Percentiles rank a stretch among this genome's conserved stretches.
Conservation (phyloP, 1,140 invertebrate species). For the Drosophila athabasca region DNA sequence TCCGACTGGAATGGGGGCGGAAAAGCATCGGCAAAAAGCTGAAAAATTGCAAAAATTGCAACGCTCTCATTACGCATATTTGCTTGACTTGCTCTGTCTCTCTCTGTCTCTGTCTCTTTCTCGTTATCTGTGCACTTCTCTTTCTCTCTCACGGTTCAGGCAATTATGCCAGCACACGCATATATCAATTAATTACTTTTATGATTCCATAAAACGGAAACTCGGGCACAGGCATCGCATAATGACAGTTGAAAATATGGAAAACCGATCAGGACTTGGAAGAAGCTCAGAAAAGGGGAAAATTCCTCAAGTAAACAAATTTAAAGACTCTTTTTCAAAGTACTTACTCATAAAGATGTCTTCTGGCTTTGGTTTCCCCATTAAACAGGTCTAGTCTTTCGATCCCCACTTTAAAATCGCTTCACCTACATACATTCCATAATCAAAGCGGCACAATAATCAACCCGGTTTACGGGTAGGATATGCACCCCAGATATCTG, state of each 20-base stretch:
- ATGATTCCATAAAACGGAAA: constrained; percentile 67
- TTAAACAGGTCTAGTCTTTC: too few species aligned
- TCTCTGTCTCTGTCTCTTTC: constrained; percentile 17
- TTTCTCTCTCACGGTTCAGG: constrained; percentile 31
- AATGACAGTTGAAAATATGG: constrained; percentile 67
- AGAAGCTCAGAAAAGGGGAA: background rate
- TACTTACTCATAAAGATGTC: background rate
- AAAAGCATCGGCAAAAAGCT: constrained; percentile 53
- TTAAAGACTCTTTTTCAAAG: too few species aligned
- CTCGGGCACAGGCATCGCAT: constrained; percentile 7
- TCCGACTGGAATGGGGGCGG: background rate
- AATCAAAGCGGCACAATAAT: constrained; percentile 7
- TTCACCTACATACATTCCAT: constrained; percentile 23
- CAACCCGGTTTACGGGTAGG: background rate
- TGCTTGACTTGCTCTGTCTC: constrained; percentile 14
- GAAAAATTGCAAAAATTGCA: constrained; percentile 77
- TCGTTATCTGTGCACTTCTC: constrained; percentile 5
- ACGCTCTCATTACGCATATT: constrained; percentile 57
- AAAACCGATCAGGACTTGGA: background rate
- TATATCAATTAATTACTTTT: constrained; percentile 80
- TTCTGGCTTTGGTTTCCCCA: too few species aligned
- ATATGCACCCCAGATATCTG: constrained; percentile 11
- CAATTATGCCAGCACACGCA: constrained; percentile 60
- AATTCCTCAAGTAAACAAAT: too few species aligned
- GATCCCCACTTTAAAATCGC: background rate